Evolutionary conservation across 1,140 invertebrate species (phyloP), one percentile per base, ranked within the genome.

Genomic region (Procambarus virginalis): DNA sequence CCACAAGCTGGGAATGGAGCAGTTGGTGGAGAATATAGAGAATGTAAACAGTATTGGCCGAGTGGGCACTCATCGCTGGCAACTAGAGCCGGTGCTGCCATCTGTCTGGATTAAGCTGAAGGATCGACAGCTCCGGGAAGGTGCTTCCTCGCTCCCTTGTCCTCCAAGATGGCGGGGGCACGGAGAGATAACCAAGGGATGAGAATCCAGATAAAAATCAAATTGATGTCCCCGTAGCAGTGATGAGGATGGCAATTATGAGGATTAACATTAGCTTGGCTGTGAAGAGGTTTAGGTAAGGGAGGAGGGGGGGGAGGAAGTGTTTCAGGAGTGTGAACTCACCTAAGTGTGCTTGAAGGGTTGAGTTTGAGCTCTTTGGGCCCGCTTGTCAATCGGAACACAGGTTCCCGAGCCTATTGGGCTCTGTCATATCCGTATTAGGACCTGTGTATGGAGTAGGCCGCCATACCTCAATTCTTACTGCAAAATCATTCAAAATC

Each of bases 91-190:
- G 82, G 64, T 75, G 82, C 60, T 84, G 68, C 82, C 82, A 84
- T 84, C 82, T 84, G 82, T 84, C 82, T 84, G 82, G 82, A 84
- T 84, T 84, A 84, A 84, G n/a, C 34, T 84, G 82, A 84, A 84
- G n/a, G 82, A 84, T 84, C 82, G 82, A 84, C 82, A 84, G 82
- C 60, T 1, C 17, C 49, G 55, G 55, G 58, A 58, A 55, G 49
- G 51, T 9, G 79, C 20, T 58, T 17, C 8, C 45, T 68, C 73
- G 34, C 68, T 84, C 20, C 49, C 20, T 49, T 68, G 48, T 49
- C 82, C 49, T n/a, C 34, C n/a, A 64, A 68, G 45, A 73, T 45
- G 68, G 68, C 48, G 14, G 64, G 81, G 34, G 34, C 34, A 34
- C 0, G 34, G 34, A 34, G 34, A 68, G 10, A 48, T 12, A 68